Conservation (phyloP, 2,113 vertebrate species). For the Myotis brandtii region DNA sequence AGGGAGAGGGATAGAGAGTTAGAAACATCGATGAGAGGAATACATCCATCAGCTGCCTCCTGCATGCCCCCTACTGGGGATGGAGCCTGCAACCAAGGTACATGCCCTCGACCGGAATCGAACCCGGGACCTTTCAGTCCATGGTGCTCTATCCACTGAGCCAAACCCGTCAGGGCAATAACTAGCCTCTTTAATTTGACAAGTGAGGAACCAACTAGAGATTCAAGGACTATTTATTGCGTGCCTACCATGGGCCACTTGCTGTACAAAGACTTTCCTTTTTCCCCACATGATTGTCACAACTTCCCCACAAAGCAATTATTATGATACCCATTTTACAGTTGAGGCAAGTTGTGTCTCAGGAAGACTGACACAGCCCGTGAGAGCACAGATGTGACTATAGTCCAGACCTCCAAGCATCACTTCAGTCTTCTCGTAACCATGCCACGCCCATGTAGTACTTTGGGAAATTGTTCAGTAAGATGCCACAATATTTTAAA, state of each 20-base stretch:
- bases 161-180: neutral
- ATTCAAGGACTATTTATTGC: neutral
- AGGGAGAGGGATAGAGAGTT: too few species aligned
- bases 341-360: neutral
- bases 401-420: neutral
- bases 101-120: too few species aligned
- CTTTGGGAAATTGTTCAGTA: neutral
- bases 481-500: conserved; percentile 23
- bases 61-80: too few species aligned
- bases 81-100: too few species aligned
- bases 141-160: too few species aligned
- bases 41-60: too few species aligned
- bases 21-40: too few species aligned
- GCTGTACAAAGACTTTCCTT: neutral
- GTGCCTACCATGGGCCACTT: neutral
- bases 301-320: neutral
- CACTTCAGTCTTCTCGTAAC: neutral
- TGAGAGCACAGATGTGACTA: neutral
- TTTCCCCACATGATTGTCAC: neutral
- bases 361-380: neutral
- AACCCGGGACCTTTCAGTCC: too few species aligned
- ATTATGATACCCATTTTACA: neutral
- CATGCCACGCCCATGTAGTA: neutral
- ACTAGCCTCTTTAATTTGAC: neutral
- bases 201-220: neutral